phyloP scores from a whole-genome alignment of 2,888 invertebrate genomes.

The Thelaira solivaga region DNA sequence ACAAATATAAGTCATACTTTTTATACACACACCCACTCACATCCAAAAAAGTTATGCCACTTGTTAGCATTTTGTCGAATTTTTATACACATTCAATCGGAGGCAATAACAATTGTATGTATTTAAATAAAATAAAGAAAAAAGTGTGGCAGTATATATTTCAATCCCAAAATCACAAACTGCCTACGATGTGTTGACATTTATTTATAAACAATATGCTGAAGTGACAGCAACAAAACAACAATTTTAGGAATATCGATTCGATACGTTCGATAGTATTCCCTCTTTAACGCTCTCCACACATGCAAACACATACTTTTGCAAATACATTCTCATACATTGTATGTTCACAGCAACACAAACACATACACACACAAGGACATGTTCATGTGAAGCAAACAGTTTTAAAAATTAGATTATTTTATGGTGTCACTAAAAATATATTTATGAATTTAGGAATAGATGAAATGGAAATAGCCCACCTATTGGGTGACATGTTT shows the following conservation, averaged over 20 bases:
- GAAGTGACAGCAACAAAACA: slow-evolving; percentile 33
- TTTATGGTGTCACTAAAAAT: slow-evolving; percentile 12
- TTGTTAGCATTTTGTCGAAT: slow-evolving; percentile 41
- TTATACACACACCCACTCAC: background rate
- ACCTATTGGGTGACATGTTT: slow-evolving; percentile 26
- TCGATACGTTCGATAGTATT: background rate
- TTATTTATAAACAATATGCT: slow-evolving; percentile 52
- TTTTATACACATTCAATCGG: background rate
- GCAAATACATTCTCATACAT: background rate
- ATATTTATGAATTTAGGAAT: background rate
- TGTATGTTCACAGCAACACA: background rate
- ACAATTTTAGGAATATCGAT: slow-evolving; percentile 9
- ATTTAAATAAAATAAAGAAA: too few relatives aligned
- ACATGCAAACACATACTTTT: background rate
- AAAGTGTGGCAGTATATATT: background rate
- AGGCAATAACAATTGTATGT: background rate
- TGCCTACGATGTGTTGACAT: slow-evolving; percentile 49
- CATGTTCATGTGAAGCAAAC: background rate
- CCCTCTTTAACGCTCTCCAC: background rate
- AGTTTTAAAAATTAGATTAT: slow-evolving; percentile 38
- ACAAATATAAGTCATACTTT: background rate
- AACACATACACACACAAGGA: background rate
- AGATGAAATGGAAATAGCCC: slow-evolving; percentile 25
- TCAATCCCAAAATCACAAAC: slow-evolving; percentile 22
- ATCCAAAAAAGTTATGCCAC: slow-evolving; percentile 1